Evolutionary conservation across 1,140 invertebrate genomes (phyloP).

Genomic region (Luehdorfia chinensis): DNA sequence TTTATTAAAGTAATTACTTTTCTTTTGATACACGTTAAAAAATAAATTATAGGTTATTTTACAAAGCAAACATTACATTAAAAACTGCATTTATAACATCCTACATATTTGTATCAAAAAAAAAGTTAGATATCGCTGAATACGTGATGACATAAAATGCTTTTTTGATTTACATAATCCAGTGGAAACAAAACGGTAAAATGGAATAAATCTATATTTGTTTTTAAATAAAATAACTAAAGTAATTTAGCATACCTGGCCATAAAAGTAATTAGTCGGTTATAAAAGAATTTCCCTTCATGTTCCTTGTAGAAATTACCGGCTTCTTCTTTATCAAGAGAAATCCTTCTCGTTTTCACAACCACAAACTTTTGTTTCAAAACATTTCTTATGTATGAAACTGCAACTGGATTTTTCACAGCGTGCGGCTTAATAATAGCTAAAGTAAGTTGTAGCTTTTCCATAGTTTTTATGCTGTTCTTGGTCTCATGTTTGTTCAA

Average conservation of each 20-base stretch:
- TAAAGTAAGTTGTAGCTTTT: slow-evolving; percentile 77
- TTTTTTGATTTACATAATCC: no score
- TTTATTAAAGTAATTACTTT: no score
- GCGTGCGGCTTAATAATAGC: slow-evolving; percentile 88
- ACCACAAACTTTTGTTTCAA: slow-evolving; percentile 88
- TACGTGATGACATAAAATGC: no score
- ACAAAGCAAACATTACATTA: no score
- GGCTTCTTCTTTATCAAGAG: slow-evolving; percentile 81
- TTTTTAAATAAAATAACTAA: no score
- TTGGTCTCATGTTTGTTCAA: background rate
- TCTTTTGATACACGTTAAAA: no score
- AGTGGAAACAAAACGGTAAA: no score
- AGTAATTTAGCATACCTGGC: slow-evolving; percentile 85
- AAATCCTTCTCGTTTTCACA: slow-evolving; percentile 82
- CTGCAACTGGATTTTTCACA: slow-evolving; percentile 81
- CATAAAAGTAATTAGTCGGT: slow-evolving; percentile 92
- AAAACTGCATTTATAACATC: no score
- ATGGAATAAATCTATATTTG: no score
- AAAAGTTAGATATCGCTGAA: no score
- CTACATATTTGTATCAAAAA: no score
- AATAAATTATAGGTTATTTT: no score
- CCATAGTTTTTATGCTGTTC: slow-evolving; percentile 36
- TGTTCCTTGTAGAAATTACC: slow-evolving; percentile 91
- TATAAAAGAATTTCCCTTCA: slow-evolving; percentile 91
- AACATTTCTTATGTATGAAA: slow-evolving; percentile 82